Evolutionary conservation across 2,888 invertebrate genomes (phyloP).

Genomic region (Pandemis heparana): DNA sequence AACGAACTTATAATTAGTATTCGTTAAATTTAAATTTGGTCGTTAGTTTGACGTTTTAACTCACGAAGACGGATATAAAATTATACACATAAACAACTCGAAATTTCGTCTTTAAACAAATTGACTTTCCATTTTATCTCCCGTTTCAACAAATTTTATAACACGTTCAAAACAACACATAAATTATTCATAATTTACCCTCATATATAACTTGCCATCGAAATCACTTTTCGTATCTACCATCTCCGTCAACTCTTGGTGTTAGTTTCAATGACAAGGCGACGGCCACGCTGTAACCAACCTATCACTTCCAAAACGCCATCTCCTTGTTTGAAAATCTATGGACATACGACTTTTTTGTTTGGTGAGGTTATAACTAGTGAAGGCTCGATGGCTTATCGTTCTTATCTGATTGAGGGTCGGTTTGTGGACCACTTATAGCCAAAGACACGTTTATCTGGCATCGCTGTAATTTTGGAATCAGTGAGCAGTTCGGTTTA

Average conservation of each 20-base stretch:
- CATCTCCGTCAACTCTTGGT: constrained; percentile 66
- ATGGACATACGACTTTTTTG: constrained; percentile 16
- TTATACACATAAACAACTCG: not conserved
- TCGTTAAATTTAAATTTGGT: constrained; percentile 39
- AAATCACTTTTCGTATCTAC: constrained; percentile 61
- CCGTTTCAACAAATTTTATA: constrained; percentile 2
- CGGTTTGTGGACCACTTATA: constrained; percentile 67
- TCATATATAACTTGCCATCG: constrained; percentile 47
- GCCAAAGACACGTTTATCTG: constrained; percentile 59
- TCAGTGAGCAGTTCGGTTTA: constrained; percentile 57
- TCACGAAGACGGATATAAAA: not conserved
- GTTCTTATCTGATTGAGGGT: constrained; percentile 64
- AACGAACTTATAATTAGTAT: constrained; percentile 40
- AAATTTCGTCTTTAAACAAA: not conserved
- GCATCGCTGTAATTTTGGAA: constrained; percentile 64
- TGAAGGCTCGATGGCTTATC: constrained; percentile 43
- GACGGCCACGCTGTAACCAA: constrained; percentile 47
- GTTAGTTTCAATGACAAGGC: constrained; percentile 67
- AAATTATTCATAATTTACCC: constrained; percentile 38
- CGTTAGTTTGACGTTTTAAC: constrained; percentile 4
- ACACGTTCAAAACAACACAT: constrained; percentile 9
- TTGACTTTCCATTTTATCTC: not conserved
- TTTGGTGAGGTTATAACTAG: not conserved
- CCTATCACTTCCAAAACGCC: constrained; percentile 15
- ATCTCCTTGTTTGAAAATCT: not conserved